Percentiles rank a stretch among this genome's conserved stretches.
Conservation (phyloP, 1,140 invertebrate species). For the Mya arenaria region DNA sequence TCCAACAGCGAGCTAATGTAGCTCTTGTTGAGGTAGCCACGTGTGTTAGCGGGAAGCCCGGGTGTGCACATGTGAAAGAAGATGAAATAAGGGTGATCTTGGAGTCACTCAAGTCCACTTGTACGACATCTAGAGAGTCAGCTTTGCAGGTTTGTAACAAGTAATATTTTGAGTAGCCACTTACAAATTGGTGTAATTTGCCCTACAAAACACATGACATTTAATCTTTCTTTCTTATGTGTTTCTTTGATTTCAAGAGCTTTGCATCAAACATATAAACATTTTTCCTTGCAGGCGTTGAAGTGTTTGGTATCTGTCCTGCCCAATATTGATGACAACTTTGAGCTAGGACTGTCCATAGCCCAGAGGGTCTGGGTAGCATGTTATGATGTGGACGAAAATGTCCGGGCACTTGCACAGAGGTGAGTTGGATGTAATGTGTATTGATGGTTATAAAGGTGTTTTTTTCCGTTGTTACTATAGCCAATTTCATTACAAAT, state of each 20-base stretch:
- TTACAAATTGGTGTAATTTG: too few relatives aligned
- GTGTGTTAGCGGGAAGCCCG: slow-evolving; percentile 85
- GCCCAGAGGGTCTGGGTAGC: slow-evolving; percentile 81
- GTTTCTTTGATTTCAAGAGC: too few relatives aligned
- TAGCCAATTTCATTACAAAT: too few relatives aligned
- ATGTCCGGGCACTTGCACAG: slow-evolving; percentile 75
- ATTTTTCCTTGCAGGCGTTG: slow-evolving; percentile 83
- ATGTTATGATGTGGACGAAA: slow-evolving; percentile 76
- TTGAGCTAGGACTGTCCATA: slow-evolving; percentile 84
- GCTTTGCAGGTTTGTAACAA: slow-evolving; percentile 84
- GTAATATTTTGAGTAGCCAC: slow-evolving; percentile 21
- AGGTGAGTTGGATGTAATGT: slow-evolving; percentile 64
- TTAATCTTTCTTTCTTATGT: too few relatives aligned
- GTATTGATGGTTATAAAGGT: too few relatives aligned
- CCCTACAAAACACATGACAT: not conserved
- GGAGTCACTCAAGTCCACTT: slow-evolving; percentile 88
- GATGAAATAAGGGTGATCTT: slow-evolving; percentile 91
- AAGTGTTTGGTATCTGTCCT: slow-evolving; percentile 86
- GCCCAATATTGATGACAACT: slow-evolving; percentile 84
- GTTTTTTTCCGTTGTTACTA: too few relatives aligned
- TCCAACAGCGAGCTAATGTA: slow-evolving; percentile 89
- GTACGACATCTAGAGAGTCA: slow-evolving; percentile 89
- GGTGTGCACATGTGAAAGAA: slow-evolving; percentile 84
- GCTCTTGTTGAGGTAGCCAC: slow-evolving; percentile 89
- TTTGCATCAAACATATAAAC: too few relatives aligned